Conservation (phyloP, 2,797 vertebrate genomes). For the Onychomys leucogaster region DNA sequence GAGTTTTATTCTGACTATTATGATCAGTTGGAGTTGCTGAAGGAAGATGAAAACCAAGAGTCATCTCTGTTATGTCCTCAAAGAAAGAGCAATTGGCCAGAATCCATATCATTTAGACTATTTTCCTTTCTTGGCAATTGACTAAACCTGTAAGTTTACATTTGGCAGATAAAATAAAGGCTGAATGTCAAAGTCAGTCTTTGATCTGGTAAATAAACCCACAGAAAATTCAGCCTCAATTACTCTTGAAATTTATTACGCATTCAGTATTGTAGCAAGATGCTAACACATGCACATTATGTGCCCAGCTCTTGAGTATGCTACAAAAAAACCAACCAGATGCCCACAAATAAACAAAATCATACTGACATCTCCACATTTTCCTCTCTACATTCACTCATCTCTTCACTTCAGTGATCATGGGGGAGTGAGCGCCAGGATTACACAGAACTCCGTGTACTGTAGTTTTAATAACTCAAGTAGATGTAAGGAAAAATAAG, state of each 20-base stretch:
- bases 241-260: constrained; percentile 85
- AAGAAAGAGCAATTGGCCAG: constrained; percentile 68
- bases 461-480: not conserved
- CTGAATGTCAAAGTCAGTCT: constrained; percentile 82
- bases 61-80: not conserved
- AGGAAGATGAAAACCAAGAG: constrained; percentile 69
- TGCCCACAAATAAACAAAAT: constrained; percentile 69
- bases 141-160: constrained; percentile 80
- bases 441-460: not conserved
- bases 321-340: constrained; percentile 67
- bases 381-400: not conserved
- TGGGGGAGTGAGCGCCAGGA: not conserved
- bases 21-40: constrained; percentile 76
- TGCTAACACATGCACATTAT: constrained; percentile 75
- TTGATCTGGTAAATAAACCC: constrained; percentile 87
- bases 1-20: constrained; percentile 71
- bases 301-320: constrained; percentile 45
- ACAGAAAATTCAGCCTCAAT: constrained; percentile 83
- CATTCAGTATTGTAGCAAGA: constrained; percentile 74
- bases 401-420: not conserved
- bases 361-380: constrained; percentile 63
- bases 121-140: constrained; percentile 77
- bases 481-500: not conserved
- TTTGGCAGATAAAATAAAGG: constrained; percentile 80
- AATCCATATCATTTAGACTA: constrained; percentile 80